Evolutionary conservation across 2,113 vertebrate species (phyloP), one percentile per base, ranked within the genome.

Genomic region (Oncorhynchus gorbuscha): DNA sequence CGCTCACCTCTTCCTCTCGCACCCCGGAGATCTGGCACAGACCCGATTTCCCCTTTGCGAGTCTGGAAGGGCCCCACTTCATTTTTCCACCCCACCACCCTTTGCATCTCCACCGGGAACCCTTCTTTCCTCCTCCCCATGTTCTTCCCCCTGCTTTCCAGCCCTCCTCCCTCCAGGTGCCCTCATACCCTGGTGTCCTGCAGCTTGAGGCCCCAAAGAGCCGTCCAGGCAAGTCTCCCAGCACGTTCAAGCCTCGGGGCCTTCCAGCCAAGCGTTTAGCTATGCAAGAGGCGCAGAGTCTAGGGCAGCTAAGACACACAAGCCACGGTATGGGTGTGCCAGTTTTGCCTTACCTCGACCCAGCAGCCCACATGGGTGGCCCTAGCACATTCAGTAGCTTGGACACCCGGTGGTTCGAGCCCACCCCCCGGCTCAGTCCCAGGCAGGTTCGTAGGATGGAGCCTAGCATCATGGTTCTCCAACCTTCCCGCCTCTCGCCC

Each of bases 291-390:
- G 95, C 94, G 88, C 91, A 90, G 91, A 93, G 94, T 94, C 96
- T 98, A 94, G 95, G 96, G 95, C 97, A 99, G 95, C 95, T 99
- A 93, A 96, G 97, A 96, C 97, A 98, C 92, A 96, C 97, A 93
- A 97, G 95, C 92, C 97, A 97, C 94, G 94, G 95, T 89, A 96
- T 97, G 93, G 96, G 96, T 94, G 96, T 98, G 93, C 97, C 97
- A 67, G 95, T 97, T 94, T 97, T 98, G 96, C 97, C 97, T 96
- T 98, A 98, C 95, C 94, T 95, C 72, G 97, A 97, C 93, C 95
- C 96, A 71, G 93, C 95, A 65, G 95, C 96, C 92, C 95, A 95
- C 76, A 91, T 94, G 87, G 92, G 94, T 61, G 90, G 95, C 92
- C 96, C 97, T 91, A 97, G 95, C 93, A 94, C 96, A 88, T 97